Evolutionary conservation across 2,888 invertebrate genomes (phyloP).

Genomic region (Caenorhabditis angaria): DNA sequence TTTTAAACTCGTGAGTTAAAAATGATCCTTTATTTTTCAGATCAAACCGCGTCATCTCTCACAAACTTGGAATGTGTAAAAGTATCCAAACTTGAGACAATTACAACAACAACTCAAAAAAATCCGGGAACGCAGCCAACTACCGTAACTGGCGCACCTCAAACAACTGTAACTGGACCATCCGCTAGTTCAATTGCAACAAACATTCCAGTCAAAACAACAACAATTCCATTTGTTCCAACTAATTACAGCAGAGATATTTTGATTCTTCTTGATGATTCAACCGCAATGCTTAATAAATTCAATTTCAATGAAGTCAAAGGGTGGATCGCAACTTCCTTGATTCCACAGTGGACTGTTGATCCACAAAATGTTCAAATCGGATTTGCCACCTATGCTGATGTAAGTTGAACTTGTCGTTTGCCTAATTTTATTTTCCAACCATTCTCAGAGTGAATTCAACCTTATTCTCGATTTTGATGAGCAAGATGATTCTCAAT

Average conservation of each 20-base stretch:
- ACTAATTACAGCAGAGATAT: conserved; percentile 38
- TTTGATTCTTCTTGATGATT: conserved; percentile 44
- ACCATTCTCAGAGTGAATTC: conserved; percentile 33
- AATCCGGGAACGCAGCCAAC: too few relatives aligned
- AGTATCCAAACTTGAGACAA: conserved; percentile 11
- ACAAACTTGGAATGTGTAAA: conserved; percentile 20
- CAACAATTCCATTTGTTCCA: conserved; percentile 21
- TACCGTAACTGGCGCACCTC: neutral
- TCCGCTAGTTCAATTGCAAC: neutral
- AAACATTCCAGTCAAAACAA: conserved; percentile 8
- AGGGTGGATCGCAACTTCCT: conserved; percentile 19
- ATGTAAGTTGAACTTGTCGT: conserved; percentile 8
- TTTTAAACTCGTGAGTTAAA: neutral
- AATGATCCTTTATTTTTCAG: conserved; percentile 5
- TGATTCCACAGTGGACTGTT: conserved; percentile 22
- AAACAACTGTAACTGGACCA: neutral
- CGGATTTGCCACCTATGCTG: conserved; percentile 29
- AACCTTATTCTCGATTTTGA: conserved; percentile 40
- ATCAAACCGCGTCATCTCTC: conserved; percentile 17
- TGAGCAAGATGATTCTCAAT: conserved; percentile 21
- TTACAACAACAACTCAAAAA: conserved; percentile 8
- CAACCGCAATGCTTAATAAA: conserved; percentile 26
- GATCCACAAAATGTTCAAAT: conserved; percentile 29
- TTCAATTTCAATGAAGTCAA: conserved; percentile 20
- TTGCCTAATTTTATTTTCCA: neutral